phyloP scores from a whole-genome alignment of 2,888 invertebrate species.

The Anodontia alba region DNA sequence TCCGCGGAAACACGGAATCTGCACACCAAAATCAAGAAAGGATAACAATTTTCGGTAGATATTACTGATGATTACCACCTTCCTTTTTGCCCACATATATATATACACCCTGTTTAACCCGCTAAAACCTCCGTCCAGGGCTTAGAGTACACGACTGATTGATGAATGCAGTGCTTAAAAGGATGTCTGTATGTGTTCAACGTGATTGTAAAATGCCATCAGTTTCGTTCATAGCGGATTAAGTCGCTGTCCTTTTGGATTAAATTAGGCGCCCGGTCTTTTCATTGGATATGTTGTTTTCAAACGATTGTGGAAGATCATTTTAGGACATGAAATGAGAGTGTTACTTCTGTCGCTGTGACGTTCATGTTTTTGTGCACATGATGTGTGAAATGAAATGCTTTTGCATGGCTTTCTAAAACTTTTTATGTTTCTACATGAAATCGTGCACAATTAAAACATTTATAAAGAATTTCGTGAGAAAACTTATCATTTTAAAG shows the following conservation, averaged over 20 bases:
- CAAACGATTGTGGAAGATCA: too few relatives aligned
- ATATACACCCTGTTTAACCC: too few relatives aligned
- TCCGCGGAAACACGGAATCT: too few relatives aligned
- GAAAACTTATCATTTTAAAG: not conserved
- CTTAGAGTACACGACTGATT: not conserved
- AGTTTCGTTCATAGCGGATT: not conserved
- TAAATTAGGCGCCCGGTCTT: not conserved
- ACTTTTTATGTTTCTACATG: too few relatives aligned
- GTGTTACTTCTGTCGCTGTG: not conserved
- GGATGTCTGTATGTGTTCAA: not conserved
- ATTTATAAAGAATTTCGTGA: not conserved
- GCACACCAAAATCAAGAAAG: too few relatives aligned
- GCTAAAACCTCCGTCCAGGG: conserved; percentile 14
- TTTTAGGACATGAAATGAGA: too few relatives aligned
- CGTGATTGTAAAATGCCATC: not conserved
- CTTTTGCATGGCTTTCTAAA: conserved; percentile 7
- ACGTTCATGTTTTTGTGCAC: conserved; percentile 1
- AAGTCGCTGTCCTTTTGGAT: not conserved
- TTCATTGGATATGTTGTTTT: not conserved
- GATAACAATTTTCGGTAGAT: too few relatives aligned
- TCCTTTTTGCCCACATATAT: too few relatives aligned
- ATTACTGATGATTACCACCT: not conserved
- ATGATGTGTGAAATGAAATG: not conserved
- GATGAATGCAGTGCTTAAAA: not conserved
- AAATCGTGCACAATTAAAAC: not conserved